Base-by-base conservation (phyloP, 2,888 invertebrate species). In the Habroteleia sp. region DNA sequence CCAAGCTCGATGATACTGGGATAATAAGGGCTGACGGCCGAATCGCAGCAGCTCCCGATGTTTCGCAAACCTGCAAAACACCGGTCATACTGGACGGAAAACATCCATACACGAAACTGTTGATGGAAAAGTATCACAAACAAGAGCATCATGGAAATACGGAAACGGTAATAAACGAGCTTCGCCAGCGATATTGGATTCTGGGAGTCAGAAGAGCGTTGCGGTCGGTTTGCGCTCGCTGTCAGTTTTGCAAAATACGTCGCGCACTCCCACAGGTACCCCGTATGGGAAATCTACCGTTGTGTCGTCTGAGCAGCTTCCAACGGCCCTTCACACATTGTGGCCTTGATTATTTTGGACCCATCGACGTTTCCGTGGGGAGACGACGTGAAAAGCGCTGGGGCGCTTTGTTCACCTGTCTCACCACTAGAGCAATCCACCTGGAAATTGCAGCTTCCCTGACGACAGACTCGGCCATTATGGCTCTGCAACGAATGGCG, bases 401-500 rank as follows among this genome's bases (percentile, higher is more conserved):
- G 35, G 35, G 13, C 1, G 35, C 1, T 5, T 6, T 35, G 1
- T 35, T 35, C 6, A 35, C 35, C 2, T 35, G 35, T 10, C 10
- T 35, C 1, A 35, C 35, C 1, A 35, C 35, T 4, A 1, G 35
- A 14, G 35, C 35, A 1, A 14, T 35, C 1, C 35, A 35, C 7
- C 1, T 35, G 7, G 35, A 35, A 14, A 11, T 35, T 1, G 14
- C 35, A 1, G 10, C 31, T 2, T 29, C 23, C 4, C 27, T 74
- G 10, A 52, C 13, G 1, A 35, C 76, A 0, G 74, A 74, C 11
- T 74, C 77, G 0, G 48, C 65, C 1, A 69, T 77, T 4, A 62
- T 77, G 58, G 60, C 31, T 8, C 8, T 42, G 1, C 25, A 73
- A n/a, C 20, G 76, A 3, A 73, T 77, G 75, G 33, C 54, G 0